These are phyloP conservation scores for Epistrophe eligans DNA, from an alignment of 2,888 invertebrate species.

Conservation along the genomic window DNA sequence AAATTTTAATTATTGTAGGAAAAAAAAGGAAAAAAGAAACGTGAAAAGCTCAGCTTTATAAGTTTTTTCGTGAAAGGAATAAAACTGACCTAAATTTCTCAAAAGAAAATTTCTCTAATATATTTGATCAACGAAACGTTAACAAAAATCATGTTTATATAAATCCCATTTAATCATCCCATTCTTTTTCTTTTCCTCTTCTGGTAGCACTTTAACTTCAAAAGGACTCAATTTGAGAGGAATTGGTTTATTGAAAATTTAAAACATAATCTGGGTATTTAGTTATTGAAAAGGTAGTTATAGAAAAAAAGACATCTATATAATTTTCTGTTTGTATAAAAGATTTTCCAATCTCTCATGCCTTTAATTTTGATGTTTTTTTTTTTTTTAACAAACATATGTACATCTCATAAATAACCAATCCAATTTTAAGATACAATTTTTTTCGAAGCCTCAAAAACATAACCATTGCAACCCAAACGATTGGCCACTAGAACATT, in stretches of 20 bases:
- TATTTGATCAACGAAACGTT: slow-evolving; percentile 17
- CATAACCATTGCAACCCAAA: slow-evolving; percentile 31
- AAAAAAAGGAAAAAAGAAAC: background rate
- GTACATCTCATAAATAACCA: slow-evolving; percentile 8
- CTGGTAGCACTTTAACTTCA: background rate
- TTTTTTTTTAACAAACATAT: background rate
- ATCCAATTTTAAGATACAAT: slow-evolving; percentile 56
- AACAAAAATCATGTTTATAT: slow-evolving; percentile 9
- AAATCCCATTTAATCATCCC: slow-evolving; percentile 11
- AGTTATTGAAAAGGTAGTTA: background rate
- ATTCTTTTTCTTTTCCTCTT: background rate
- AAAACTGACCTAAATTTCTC: background rate
- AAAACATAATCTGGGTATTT: background rate
- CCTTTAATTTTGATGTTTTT: background rate
- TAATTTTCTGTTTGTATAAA: background rate
- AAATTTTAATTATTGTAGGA: background rate
- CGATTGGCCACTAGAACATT: slow-evolving; percentile 49
- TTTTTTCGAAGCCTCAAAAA: slow-evolving; percentile 28
- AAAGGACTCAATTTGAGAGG: background rate
- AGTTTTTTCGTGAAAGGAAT: background rate
- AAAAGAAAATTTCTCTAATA: slow-evolving; percentile 19
- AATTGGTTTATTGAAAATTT: background rate
- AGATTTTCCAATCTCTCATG: background rate
- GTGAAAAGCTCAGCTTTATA: background rate
- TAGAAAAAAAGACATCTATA: background rate